phyloP scores from a whole-genome alignment of 2,888 invertebrate genomes.

The Chelonus formosanus region DNA sequence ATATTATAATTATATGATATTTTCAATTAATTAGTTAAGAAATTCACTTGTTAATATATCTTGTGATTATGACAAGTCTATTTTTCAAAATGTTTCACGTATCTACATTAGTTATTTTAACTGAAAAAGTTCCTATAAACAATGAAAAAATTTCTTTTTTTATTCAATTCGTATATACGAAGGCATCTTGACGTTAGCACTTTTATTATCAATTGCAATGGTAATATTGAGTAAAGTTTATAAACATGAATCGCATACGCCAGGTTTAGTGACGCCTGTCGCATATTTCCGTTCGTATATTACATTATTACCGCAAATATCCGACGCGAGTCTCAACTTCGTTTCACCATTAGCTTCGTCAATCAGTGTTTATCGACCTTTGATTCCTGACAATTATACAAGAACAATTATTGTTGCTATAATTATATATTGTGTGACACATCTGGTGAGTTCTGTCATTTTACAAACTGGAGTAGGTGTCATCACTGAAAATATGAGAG shows the following conservation, averaged over 20 bases:
- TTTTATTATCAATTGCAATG: constrained; percentile 32
- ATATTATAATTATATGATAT: too few relatives aligned
- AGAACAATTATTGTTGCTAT: too few relatives aligned
- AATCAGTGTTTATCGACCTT: constrained; percentile 15
- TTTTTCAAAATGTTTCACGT: too few relatives aligned
- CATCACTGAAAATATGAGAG: too few relatives aligned
- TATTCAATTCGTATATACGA: constrained; percentile 19
- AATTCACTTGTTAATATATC: too few relatives aligned
- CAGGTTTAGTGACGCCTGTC: constrained; percentile 17
- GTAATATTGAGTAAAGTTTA: constrained; percentile 29
- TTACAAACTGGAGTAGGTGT: too few relatives aligned
- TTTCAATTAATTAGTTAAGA: too few relatives aligned
- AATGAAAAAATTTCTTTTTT: not conserved
- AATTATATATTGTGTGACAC: too few relatives aligned
- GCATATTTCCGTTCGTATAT: constrained; percentile 24
- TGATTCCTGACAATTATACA: constrained; percentile 1
- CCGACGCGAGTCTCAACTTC: constrained; percentile 9
- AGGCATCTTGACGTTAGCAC: not conserved
- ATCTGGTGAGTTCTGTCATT: too few relatives aligned
- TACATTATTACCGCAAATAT: constrained; percentile 25
- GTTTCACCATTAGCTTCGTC: constrained; percentile 12
- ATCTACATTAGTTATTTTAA: too few relatives aligned
- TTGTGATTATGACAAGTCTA: too few relatives aligned
- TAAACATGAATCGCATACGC: constrained; percentile 23
- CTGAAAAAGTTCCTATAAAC: constrained; percentile 1